Conservation (phyloP, 2,113 vertebrate species). For the Holacanthus passer region DNA sequence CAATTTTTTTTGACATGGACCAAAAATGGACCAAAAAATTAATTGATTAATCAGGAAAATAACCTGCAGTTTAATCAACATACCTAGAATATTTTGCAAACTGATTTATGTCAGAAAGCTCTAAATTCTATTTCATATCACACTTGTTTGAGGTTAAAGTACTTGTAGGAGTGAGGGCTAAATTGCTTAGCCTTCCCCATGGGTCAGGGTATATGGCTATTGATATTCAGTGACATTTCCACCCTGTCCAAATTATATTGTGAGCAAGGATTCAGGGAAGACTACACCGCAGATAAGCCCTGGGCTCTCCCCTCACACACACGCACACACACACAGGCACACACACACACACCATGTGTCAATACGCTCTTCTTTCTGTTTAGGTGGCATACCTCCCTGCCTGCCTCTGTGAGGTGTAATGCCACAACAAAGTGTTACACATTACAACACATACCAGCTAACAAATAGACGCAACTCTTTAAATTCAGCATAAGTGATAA, state of each 20-base stretch:
- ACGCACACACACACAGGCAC: slow-evolving; percentile 23
- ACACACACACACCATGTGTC: slow-evolving; percentile 22
- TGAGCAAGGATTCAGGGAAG: slow-evolving; percentile 41
- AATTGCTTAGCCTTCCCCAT: slow-evolving; percentile 37
- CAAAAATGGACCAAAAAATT: no score
- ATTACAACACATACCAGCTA: neutral
- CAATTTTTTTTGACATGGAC: no score
- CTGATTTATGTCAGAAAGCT: slow-evolving; percentile 27
- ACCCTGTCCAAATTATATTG: slow-evolving; percentile 56
- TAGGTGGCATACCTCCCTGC: slow-evolving; percentile 1
- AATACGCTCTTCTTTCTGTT: slow-evolving; percentile 39
- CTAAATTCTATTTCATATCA: slow-evolving; percentile 48
- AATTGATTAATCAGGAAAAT: neutral
- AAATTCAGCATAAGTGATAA: slow-evolving; percentile 5
- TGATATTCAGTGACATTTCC: slow-evolving; percentile 72
- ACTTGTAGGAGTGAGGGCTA: slow-evolving; percentile 38
- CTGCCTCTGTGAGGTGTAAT: slow-evolving; percentile 2
- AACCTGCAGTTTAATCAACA: neutral
- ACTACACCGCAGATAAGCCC: slow-evolving; percentile 36
- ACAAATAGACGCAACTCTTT: slow-evolving; percentile 13
- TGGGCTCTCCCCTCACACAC: neutral
- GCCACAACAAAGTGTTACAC: slow-evolving; percentile 21
- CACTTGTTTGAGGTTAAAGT: slow-evolving; percentile 35
- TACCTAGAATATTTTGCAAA: neutral
- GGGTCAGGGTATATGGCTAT: slow-evolving; percentile 58